Evolutionary conservation across 2,797 vertebrate genomes (phyloP), one percentile per base, ranked within the genome.

Genomic region (Macroramphosus scolopax): DNA sequence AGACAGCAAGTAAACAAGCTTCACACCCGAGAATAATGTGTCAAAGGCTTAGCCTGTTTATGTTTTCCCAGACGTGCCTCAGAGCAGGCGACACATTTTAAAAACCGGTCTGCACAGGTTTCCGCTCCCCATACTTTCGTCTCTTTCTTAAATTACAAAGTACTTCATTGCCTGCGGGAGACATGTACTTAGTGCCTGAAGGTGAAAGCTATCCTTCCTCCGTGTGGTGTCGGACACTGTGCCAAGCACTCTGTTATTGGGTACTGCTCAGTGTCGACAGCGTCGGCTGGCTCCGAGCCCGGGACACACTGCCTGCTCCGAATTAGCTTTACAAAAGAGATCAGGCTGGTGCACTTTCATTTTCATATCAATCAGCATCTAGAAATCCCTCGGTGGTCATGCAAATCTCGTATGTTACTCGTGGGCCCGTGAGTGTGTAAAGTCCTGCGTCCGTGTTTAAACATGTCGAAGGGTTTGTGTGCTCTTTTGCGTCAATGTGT

Each of bases 391-490:
- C n/a, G n/a, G n/a, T n/a, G n/a, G n/a, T n/a, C n/a, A n/a, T n/a
- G n/a, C 31, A 46, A 14, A 41, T 40, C 41, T 15, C 60, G 30
- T 41, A 24, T 60, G 50, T 63, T 66, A 62, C 73, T 84, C 78
- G 78, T 77, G n/a, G 70, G 68, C 36, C 59, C 12, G 56, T 16
- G 34, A 66, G 51, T 33, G 25, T 40, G 26, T 18, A n/a, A n/a
- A 54, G 62, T 44, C 58, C 31, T 52, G 30, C 38, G 8, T 52
- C 62, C 46, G 5, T 73, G 77, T 84, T 69, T 75, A 56, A 77
- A 75, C 77, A 68, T 64, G 76, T 67, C 50, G 67, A 56, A 40
- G n/a, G 54, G 57, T 69, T 50, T 77, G 68, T 82, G 63, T 65
- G 67, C 72, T 71, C 36, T 11, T 70, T 67, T 49, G 53, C 44